phyloP scores from a whole-genome alignment of 1,140 invertebrate genomes.

The Heterodera carotae region DNA sequence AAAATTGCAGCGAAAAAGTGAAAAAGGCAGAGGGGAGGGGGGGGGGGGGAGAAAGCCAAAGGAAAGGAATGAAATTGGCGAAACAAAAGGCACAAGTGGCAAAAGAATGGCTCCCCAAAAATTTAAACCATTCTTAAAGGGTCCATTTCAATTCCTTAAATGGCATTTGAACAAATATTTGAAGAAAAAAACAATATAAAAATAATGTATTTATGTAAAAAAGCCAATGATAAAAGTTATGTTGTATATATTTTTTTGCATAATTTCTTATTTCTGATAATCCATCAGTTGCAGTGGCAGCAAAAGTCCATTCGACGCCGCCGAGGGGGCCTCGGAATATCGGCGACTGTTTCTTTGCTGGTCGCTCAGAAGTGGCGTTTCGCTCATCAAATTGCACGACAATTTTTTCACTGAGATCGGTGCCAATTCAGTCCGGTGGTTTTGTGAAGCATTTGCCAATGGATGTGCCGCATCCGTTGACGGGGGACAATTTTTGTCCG shows the following conservation, averaged over 20 bases:
- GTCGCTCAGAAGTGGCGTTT: not conserved
- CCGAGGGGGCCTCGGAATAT: not conserved
- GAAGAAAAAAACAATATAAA: no score
- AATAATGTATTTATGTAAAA: no score
- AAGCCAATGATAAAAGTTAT: no score
- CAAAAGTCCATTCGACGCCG: not conserved
- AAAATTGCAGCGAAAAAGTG: not conserved
- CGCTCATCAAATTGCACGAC: not conserved
- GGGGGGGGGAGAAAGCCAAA: no score
- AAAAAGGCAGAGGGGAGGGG: not conserved
- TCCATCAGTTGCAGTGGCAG: no score
- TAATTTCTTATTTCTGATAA: not conserved
- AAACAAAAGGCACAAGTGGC: no score
- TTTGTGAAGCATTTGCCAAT: not conserved
- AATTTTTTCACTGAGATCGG: not conserved
- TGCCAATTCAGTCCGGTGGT: not conserved
- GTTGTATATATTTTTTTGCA: no score
- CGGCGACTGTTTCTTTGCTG: not conserved
- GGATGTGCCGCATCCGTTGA: not conserved
- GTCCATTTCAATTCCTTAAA: no score
- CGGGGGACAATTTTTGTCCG: constrained; percentile 8
- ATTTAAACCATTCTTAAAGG: no score
- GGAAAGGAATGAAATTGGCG: no score
- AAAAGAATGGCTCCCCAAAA: no score
- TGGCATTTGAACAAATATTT: no score